These are phyloP conservation scores for Eristalinus aeneus DNA, from an alignment of 2,888 invertebrate genomes.

Conservation along the genomic window DNA sequence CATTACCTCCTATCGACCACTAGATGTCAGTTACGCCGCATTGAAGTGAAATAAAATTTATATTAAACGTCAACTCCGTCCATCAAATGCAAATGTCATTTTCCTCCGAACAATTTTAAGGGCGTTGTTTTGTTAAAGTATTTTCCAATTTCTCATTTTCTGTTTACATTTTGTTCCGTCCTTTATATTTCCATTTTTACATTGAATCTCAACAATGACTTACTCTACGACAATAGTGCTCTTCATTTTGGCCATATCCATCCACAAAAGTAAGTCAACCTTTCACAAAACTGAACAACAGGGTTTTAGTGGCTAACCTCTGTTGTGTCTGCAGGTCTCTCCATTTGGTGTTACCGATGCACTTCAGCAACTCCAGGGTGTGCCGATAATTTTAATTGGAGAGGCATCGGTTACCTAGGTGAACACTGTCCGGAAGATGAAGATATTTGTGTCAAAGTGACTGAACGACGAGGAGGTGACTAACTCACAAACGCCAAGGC, in stretches of 20 bases:
- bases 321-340: constrained; percentile 80
- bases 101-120: constrained; percentile 15
- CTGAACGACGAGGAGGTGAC: constrained; percentile 91
- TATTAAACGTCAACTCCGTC: constrained; percentile 24
- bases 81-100: constrained; percentile 12
- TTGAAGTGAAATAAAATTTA: neutral
- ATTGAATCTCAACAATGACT: constrained; percentile 10
- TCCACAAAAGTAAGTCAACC: constrained; percentile 43
- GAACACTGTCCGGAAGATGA: constrained; percentile 90
- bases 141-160: constrained; percentile 14
- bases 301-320: neutral
- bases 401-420: constrained; percentile 86
- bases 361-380: constrained; percentile 95
- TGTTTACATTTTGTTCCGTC: constrained; percentile 16
- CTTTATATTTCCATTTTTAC: neutral
- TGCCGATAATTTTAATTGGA: constrained; percentile 91
- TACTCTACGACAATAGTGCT: neutral
- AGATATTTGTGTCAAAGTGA: constrained; percentile 94
- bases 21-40: neutral
- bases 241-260: constrained; percentile 18
- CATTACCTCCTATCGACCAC: neutral
- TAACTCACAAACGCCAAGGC: neutral
- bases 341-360: constrained; percentile 94
- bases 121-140: constrained; percentile 57
- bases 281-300: neutral